Evolutionary conservation across 2,888 invertebrate species (phyloP).

Genomic region (Pristionchus mayeri): DNA sequence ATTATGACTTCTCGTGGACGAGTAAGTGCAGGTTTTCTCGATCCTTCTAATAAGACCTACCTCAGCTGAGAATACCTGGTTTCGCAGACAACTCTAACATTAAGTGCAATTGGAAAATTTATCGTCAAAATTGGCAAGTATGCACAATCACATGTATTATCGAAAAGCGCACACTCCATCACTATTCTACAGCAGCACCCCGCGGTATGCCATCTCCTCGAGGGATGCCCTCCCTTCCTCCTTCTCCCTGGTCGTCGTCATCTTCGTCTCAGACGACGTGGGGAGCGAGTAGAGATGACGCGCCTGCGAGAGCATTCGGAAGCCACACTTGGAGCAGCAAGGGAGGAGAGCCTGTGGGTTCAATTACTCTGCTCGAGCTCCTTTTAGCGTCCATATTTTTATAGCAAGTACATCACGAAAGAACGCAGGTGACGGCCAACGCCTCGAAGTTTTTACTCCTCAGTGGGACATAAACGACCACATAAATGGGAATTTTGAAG

Average conservation of each 20-base stretch:
- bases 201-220: neutral
- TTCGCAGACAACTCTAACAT: too few species aligned
- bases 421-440: too few species aligned
- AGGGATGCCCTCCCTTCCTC: conserved; percentile 5
- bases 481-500: neutral
- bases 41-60: neutral
- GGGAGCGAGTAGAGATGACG: conserved; percentile 19
- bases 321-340: conserved; percentile 43
- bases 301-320: conserved; percentile 17
- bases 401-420: too few species aligned
- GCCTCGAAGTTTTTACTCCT: too few species aligned
- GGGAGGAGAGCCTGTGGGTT: neutral
- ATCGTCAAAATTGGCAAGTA: too few species aligned
- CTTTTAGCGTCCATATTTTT: too few species aligned
- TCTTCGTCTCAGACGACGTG: conserved; percentile 10
- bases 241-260: neutral
- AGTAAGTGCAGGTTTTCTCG: neutral
- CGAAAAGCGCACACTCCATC: too few species aligned
- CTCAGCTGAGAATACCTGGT: too few species aligned
- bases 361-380: too few species aligned
- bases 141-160: too few species aligned
- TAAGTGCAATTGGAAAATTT: too few species aligned
- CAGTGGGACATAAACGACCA: neutral
- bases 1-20: conserved; percentile 39
- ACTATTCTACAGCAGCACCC: neutral